Evolutionary conservation across 2,113 vertebrate species (phyloP).

Genomic region (Haliaeetus leucogaster): DNA sequence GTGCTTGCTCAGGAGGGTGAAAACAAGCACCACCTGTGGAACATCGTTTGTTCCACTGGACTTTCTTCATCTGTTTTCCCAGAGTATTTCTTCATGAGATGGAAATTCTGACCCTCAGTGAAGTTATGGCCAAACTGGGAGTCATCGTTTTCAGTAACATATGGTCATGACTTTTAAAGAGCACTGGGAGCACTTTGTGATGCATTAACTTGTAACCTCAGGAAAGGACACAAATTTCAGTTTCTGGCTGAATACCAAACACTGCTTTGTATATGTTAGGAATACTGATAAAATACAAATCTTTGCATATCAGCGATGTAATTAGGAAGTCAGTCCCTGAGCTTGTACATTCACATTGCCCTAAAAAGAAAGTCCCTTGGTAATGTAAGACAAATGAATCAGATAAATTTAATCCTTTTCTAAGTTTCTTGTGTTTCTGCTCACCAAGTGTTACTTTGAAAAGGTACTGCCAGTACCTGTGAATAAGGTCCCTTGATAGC

Average conservation of each 20-base stretch:
- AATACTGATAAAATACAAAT: neutral
- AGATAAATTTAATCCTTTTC: slow-evolving; percentile 5
- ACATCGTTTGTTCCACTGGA: slow-evolving; percentile 22
- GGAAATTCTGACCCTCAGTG: slow-evolving; percentile 53
- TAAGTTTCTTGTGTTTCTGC: neutral
- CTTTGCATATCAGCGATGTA: neutral
- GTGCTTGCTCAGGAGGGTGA: slow-evolving; percentile 7
- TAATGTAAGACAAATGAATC: neutral
- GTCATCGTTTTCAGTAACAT: slow-evolving; percentile 25
- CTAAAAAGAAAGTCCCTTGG: neutral
- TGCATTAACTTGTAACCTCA: slow-evolving; percentile 44
- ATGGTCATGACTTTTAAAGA: slow-evolving; percentile 7
- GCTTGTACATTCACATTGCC: neutral
- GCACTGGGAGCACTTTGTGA: slow-evolving; percentile 25
- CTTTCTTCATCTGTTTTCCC: slow-evolving; percentile 39
- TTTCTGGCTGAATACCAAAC: slow-evolving; percentile 46
- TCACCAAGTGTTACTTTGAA: neutral
- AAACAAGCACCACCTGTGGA: slow-evolving; percentile 27
- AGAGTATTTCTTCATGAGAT: slow-evolving; percentile 38
- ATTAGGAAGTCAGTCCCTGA: neutral
- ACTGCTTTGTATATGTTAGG: neutral
- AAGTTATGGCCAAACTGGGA: slow-evolving; percentile 24
- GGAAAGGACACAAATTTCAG: slow-evolving; percentile 41
- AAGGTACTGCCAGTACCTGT: neutral
- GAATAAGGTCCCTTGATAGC: neutral